phyloP scores from a whole-genome alignment of 2,888 invertebrate genomes.

The Drosophila cracens region DNA sequence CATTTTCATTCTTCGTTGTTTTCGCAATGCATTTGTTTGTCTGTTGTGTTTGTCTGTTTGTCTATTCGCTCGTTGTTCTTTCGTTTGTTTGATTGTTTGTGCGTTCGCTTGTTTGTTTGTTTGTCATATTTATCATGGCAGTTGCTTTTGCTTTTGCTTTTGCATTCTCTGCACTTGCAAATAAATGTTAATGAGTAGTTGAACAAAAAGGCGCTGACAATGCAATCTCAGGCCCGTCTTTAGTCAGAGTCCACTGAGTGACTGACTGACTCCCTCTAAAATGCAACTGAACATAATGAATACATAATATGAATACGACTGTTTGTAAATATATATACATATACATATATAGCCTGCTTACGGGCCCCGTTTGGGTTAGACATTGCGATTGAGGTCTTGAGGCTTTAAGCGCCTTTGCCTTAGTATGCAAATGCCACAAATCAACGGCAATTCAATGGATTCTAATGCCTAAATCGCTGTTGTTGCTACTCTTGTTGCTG shows the following conservation, averaged over 20 bases:
- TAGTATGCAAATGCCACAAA: slow-evolving; percentile 66
- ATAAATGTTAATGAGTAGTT: slow-evolving; percentile 81
- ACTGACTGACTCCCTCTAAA: slow-evolving; percentile 41
- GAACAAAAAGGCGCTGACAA: slow-evolving; percentile 73
- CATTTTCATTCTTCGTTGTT: slow-evolving; percentile 35
- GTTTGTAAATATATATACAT: slow-evolving; percentile 5
- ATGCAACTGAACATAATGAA: slow-evolving; percentile 64
- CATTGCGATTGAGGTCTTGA: slow-evolving; percentile 41
- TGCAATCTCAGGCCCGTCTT: slow-evolving; percentile 53
- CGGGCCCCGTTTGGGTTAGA: slow-evolving; percentile 21
- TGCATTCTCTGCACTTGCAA: slow-evolving; percentile 75
- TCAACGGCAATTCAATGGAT: slow-evolving; percentile 70
- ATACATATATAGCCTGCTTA: background rate
- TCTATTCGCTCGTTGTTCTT: slow-evolving; percentile 55
- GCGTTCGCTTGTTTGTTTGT: slow-evolving; percentile 53
- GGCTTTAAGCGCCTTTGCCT: slow-evolving; percentile 44
- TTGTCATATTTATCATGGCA: slow-evolving; percentile 81
- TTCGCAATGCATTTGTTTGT: slow-evolving; percentile 72
- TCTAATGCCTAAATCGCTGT: slow-evolving; percentile 78
- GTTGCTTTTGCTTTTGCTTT: slow-evolving; percentile 63
- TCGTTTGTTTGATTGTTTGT: slow-evolving; percentile 57
- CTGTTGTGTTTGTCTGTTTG: slow-evolving; percentile 50
- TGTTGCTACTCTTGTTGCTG: slow-evolving; percentile 41
- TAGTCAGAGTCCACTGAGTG: slow-evolving; percentile 20
- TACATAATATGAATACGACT: slow-evolving; percentile 33